Base-by-base conservation (phyloP, 1,140 invertebrate species). In the Oncopodura yosiiana region DNA sequence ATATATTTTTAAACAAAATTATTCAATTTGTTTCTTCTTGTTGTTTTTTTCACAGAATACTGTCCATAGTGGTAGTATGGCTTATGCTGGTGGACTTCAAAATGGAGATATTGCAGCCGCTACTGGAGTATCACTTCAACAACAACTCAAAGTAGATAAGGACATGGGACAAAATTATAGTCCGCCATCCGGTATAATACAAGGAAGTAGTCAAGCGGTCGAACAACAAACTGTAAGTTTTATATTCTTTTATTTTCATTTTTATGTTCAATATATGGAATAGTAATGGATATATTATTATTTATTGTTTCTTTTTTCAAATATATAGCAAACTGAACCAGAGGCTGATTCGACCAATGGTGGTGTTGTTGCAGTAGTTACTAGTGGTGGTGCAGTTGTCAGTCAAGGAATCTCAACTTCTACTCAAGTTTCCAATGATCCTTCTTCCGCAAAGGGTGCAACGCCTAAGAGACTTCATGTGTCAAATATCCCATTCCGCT, bases 401-500 rank as follows among this genome's bases (percentile, higher is more conserved):
- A 60, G 38, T 44, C 61, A 63, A 53, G 54, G 57, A 23, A 60
- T 61, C 41, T 53, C 65, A 21, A 61, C 67, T 49, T 62, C 63
- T 34, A 58, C 63, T 58, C 58, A 63, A 60, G 61, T 61, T 58
- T 49, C 61, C 56, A 55, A 32, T 29, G 64, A 62, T 41, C 58
- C 60, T 36, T 61, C 64, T 41, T 63, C 66, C 49, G 62, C 61
- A 29, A 58, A 52, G 42, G 64, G 64, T 42, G 50, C 49, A 60
- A 67, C 86, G 70, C 86, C 85, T 36, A 93, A 91, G 71, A 78
- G 86, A 66, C 79, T 90, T 58, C 90, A 93, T 69, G 92, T 98
- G 66, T 97, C 93, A 69, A 98, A 98, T 78, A 99, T 98, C 79
- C 94, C 94, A 61, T 98, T 99, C 77, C 78, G 93, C 69, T 98